These are phyloP conservation scores for Siniperca scherzeri DNA, from an alignment of 2,797 vertebrate genomes.

Conservation along the genomic window DNA sequence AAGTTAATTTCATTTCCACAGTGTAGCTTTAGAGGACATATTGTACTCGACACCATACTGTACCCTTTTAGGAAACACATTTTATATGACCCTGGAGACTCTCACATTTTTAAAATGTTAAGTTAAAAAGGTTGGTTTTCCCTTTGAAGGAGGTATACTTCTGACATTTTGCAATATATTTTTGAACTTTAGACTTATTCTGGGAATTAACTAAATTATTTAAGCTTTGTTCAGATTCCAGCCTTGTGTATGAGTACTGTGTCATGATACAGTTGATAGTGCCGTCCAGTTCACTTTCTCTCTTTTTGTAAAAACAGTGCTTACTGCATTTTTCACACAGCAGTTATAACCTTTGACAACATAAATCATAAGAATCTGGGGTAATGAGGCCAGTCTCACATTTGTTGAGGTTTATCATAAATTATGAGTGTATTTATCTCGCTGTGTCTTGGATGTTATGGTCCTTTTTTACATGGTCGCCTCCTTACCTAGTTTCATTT, in stretches of 20 bases:
- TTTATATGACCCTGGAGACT: constrained; percentile 23
- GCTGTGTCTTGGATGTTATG: background rate
- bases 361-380: too few relatives aligned
- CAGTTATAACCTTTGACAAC: background rate
- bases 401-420: background rate
- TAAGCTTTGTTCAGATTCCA: background rate
- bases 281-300: background rate
- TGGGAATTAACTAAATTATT: background rate
- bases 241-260: background rate
- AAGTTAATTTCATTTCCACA: background rate
- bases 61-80: constrained; percentile 28
- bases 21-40: constrained; percentile 21
- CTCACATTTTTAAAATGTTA: constrained; percentile 57
- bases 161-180: constrained; percentile 31
- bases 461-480: background rate
- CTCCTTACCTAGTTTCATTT: background rate
- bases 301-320: background rate
- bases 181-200: constrained; percentile 3
- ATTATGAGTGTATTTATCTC: background rate
- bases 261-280: background rate
- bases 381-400: background rate
- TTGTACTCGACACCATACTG: background rate
- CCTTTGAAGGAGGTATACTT: constrained; percentile 2
- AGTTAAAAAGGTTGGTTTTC: constrained; percentile 27
- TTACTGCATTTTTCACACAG: background rate